These are phyloP conservation scores for Myiozetetes cayanensis DNA, from an alignment of 2,113 vertebrate genomes.

Conservation along the genomic window DNA sequence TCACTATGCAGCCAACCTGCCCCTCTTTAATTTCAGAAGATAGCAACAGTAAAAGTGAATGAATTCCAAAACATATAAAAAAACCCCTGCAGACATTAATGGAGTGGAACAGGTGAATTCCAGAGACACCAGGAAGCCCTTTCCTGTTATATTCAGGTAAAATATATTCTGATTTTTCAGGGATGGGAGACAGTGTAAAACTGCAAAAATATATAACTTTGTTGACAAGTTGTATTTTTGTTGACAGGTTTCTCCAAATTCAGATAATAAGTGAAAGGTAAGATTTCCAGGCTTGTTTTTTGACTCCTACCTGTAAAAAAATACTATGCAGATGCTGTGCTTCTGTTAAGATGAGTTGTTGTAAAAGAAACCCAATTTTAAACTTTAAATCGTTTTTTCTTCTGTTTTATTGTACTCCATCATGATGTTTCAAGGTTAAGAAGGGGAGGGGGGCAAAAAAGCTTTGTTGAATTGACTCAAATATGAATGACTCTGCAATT, in stretches of 20 bases:
- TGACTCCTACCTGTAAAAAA: neutral
- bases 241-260: neutral
- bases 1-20: neutral
- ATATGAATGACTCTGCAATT: neutral
- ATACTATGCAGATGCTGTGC: accelerated
- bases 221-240: neutral
- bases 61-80: neutral
- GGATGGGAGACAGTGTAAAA: neutral
- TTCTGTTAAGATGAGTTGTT: neutral
- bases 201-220: neutral
- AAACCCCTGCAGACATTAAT: neutral
- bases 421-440: neutral
- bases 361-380: neutral
- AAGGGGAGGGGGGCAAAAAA: neutral
- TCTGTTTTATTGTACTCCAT: neutral
- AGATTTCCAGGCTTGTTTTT: neutral
- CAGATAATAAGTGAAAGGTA: neutral
- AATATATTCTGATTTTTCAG: neutral
- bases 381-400: neutral
- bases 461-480: neutral
- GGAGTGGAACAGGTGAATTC: neutral
- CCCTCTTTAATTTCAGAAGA: neutral
- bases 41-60: neutral
- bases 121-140: neutral
- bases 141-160: neutral